Conservation (phyloP, 2,888 invertebrate species). For the Xylophagus ater region DNA sequence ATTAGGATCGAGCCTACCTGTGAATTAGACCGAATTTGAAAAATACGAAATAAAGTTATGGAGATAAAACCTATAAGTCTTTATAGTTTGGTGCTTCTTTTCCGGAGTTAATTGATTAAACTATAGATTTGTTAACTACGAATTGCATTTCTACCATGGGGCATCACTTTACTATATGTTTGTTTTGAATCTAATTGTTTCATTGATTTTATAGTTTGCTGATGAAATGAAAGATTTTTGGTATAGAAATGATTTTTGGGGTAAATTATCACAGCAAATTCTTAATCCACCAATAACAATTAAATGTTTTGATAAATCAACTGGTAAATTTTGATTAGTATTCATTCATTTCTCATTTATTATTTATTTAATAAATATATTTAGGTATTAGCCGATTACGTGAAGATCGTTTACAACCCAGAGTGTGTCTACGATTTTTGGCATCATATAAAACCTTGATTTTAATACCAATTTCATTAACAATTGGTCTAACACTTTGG, state of each 20-base stretch:
- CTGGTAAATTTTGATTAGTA: conserved; percentile 20
- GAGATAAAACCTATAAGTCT: no score
- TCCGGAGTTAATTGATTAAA: no score
- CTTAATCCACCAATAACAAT: conserved; percentile 33
- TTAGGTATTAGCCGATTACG: conserved; percentile 27
- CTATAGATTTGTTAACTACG: no score
- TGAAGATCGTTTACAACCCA: conserved; percentile 30
- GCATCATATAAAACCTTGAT: conserved; percentile 28
- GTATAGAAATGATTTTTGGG: conserved; percentile 36
- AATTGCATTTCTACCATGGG: no score
- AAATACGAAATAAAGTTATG: no score
- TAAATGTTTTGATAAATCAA: conserved; percentile 35
- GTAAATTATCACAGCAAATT: conserved; percentile 31
- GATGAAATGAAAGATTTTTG: conserved; percentile 54
- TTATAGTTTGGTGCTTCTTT: no score
- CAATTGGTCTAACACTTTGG: conserved; percentile 27
- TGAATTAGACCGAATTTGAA: no score
- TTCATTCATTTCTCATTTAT: conserved; percentile 13
- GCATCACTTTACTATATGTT: conserved; percentile 4
- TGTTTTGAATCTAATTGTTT: neutral
- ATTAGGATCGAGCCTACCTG: no score
- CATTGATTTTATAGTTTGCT: conserved; percentile 51
- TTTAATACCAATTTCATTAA: conserved; percentile 22
- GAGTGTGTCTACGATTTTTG: conserved; percentile 31
- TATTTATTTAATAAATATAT: conserved; percentile 18